Percentiles rank a stretch among this genome's conserved stretches.
Conservation (phyloP, 2,888 invertebrate genomes). For the Diogma glabrata region DNA sequence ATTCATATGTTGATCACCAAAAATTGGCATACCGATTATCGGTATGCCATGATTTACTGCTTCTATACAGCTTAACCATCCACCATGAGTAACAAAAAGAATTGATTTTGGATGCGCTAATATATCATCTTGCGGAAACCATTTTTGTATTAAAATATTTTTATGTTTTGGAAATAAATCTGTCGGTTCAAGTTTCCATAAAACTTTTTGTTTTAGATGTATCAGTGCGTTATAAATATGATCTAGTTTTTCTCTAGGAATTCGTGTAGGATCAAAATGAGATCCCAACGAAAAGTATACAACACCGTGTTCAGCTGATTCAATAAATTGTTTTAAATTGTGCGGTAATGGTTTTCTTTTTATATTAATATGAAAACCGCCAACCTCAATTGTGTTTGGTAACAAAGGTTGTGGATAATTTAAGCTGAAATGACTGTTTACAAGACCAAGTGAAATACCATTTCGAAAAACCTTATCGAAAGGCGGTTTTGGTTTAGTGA, state of each 20-base stretch:
- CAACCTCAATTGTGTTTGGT: slow-evolving; percentile 36
- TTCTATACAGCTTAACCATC: slow-evolving; percentile 39
- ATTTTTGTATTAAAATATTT: slow-evolving; percentile 33
- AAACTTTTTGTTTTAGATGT: slow-evolving; percentile 31
- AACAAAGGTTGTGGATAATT: slow-evolving; percentile 30
- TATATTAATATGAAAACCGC: slow-evolving; percentile 34
- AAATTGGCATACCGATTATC: slow-evolving; percentile 41
- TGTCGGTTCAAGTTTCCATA: slow-evolving; percentile 37
- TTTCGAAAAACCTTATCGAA: slow-evolving; percentile 21
- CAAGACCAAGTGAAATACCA: slow-evolving; percentile 26
- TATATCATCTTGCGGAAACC: slow-evolving; percentile 39
- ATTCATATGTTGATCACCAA: slow-evolving; percentile 41
- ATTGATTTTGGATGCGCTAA: slow-evolving; percentile 38
- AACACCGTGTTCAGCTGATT: slow-evolving; percentile 27
- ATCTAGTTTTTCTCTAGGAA: slow-evolving; percentile 12
- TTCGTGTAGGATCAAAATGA: slow-evolving; percentile 9
- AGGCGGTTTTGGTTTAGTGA: slow-evolving; percentile 25
- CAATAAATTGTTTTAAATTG: slow-evolving; percentile 25
- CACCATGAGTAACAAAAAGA: slow-evolving; percentile 40
- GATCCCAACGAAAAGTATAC: slow-evolving; percentile 30
- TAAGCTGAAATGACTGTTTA: slow-evolving; percentile 32
- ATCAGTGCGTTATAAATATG: slow-evolving; percentile 8
- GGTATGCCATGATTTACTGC: slow-evolving; percentile 39
- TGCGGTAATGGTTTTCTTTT: slow-evolving; percentile 27
- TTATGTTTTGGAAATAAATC: slow-evolving; percentile 26